phyloP scores from a whole-genome alignment of 2,888 invertebrate genomes.

The Eudemis profundana region DNA sequence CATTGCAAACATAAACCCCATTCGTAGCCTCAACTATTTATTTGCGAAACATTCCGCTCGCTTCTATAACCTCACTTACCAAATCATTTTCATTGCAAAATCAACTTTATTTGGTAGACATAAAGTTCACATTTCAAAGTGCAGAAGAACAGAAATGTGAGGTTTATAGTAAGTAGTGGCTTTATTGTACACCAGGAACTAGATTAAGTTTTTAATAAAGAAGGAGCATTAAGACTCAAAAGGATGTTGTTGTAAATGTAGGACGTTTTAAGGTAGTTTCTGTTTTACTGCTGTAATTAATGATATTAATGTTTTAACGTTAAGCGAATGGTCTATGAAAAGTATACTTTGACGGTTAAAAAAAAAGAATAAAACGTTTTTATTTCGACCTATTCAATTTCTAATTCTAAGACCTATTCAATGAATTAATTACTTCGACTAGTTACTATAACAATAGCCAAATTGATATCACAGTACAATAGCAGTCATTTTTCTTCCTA shows the following conservation, averaged over 20 bases:
- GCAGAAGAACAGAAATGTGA: not conserved
- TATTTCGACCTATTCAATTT: too few species aligned
- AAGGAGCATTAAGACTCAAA: conserved; percentile 10
- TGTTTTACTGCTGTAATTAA: not conserved
- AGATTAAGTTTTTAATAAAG: conserved; percentile 34
- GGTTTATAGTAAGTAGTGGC: not conserved
- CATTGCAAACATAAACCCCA: conserved; percentile 14
- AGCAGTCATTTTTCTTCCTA: too few species aligned
- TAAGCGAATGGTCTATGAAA: too few species aligned
- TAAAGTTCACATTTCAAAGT: not conserved
- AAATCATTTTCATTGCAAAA: not conserved
- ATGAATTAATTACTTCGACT: too few species aligned
- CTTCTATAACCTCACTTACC: conserved; percentile 12
- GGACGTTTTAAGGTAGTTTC: not conserved
- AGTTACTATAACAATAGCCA: too few species aligned
- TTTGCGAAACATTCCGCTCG: conserved; percentile 14
- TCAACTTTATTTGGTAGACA: not conserved
- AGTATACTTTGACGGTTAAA: too few species aligned
- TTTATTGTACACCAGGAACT: conserved; percentile 21
- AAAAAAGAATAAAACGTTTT: too few species aligned
- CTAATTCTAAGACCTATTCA: too few species aligned
- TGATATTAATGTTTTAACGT: conserved; percentile 9
- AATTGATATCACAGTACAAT: too few species aligned
- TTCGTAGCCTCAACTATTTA: conserved; percentile 22
- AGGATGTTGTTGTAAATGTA: conserved; percentile 7